Percentiles rank a stretch among this genome's conserved stretches.
Conservation (phyloP, 2,113 vertebrate genomes). For the Ranitomeya variabilis region DNA sequence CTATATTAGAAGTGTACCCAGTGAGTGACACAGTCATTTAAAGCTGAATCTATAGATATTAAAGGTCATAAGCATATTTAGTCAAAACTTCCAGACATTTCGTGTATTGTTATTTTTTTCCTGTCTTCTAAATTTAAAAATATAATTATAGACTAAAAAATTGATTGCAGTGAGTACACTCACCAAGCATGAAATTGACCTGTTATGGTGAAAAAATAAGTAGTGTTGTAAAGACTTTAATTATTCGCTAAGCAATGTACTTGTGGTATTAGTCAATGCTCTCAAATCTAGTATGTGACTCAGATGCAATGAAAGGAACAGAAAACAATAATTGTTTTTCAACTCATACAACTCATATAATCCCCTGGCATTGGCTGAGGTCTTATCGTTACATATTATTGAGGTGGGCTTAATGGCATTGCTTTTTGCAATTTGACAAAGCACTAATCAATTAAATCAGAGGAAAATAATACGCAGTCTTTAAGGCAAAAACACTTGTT, state of each 20-base stretch:
- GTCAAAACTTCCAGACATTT: slow-evolving; percentile 46
- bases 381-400: not conserved
- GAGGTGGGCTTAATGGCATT: slow-evolving; percentile 36
- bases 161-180: not conserved
- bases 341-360: not conserved
- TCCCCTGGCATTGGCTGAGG: not conserved
- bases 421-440: slow-evolving; percentile 31
- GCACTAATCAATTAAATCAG: slow-evolving; percentile 25
- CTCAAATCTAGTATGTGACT: not conserved
- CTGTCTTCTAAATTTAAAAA: not conserved
- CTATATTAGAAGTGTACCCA: slow-evolving; percentile 63
- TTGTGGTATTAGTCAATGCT: slow-evolving; percentile 7
- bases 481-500: slow-evolving; percentile 19
- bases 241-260: slow-evolving; percentile 15
- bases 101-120: slow-evolving; percentile 57
- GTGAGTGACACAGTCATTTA: slow-evolving; percentile 66
- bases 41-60: slow-evolving; percentile 61
- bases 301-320: not conserved
- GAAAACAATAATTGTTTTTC: slow-evolving; percentile 30
- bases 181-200: slow-evolving; percentile 25
- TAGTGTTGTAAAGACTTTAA: slow-evolving; percentile 26
- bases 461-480: not conserved
- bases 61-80: slow-evolving; percentile 65
- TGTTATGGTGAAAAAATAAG: slow-evolving; percentile 6
- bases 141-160: slow-evolving; percentile 21